These are phyloP conservation scores for Dasypus novemcinctus DNA, from an alignment of 2,113 vertebrate species.

Conservation along the genomic window DNA sequence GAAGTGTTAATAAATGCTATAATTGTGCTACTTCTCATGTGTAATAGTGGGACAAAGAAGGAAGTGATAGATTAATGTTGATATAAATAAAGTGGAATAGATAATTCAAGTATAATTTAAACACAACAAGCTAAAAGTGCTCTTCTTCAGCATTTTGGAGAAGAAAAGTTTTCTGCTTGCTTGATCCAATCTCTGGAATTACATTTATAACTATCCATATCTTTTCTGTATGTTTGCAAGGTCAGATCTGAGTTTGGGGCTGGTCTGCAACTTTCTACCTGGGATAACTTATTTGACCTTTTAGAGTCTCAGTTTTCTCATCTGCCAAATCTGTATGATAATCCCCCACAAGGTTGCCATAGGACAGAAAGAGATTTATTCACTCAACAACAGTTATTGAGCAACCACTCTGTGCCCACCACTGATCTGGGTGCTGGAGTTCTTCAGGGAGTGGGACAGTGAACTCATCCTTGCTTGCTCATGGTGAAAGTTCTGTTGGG, in stretches of 20 bases:
- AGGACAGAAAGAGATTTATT: neutral
- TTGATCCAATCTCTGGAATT: neutral
- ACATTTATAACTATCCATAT: neutral
- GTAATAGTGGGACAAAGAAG: neutral
- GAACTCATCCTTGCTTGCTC: neutral
- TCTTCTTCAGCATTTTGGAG: neutral
- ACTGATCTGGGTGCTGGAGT: neutral
- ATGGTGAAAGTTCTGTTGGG: neutral
- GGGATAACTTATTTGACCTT: neutral
- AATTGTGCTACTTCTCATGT: neutral
- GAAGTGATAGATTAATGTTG: neutral
- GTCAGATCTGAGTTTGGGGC: neutral
- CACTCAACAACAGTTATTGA: neutral
- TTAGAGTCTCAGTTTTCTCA: neutral
- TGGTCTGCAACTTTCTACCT: neutral
- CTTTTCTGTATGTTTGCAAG: neutral
- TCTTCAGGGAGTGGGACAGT: neutral
- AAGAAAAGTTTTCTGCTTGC: neutral
- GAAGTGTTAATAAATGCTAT: neutral
- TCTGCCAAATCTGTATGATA: neutral
- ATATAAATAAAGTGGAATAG: neutral
- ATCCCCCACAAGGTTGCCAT: neutral
- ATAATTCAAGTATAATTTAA: neutral
- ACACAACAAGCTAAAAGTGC: neutral
- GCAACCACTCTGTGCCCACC: neutral